Base-by-base conservation (phyloP, 2,888 invertebrate species). In the Phorcus lineatus region DNA sequence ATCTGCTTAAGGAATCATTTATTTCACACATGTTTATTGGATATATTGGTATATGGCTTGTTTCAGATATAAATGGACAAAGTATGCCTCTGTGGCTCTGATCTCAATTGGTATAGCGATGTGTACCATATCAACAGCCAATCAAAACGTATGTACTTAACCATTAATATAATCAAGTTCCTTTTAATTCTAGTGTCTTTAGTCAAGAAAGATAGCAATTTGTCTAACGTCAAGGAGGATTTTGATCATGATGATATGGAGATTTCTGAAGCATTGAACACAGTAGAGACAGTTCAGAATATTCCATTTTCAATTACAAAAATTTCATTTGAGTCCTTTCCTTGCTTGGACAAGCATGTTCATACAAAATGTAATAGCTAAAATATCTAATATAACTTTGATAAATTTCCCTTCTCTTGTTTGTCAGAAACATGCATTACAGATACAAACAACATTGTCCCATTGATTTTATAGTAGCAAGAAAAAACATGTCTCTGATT, bases 71-170 rank as follows among this genome's bases (percentile, higher is more conserved):
- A 94, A 95, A 0, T 93, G 95, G 2, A 95, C 96, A 52, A 99
- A 99, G 93, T 99, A 98, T 93, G 83, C 97, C 11, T 97, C 99
- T 0, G 97, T 99, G 9, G 93, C 96, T 11, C 96, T 99, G 95
- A 98, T 99, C 89, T 97, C 98, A 0, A 91, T 95, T n/a, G 99
- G 99, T 9, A 98, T 99, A 80, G 95, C 96, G 0, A 94, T 97
- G 17, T 98, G 98, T 92, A 99, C 99, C 0, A 94, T 98, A 79
- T 96, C 97, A 24, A 98, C 98, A 31, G 89, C 90, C 36, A 80
- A 75, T 24, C 80, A 85, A 66, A 84, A 87, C 79, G 88, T 88
- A 81, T 83, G 86, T 84, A 36, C 67, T 28, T 55, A 9, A 13
- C 6, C 7, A 36, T 47, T 19, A 36, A 13, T 57, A 53, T 40